Percentiles rank a stretch among this genome's conserved stretches.
phyloP scores from a whole-genome alignment of 2,797 vertebrate species.

The Aplochiton taeniatus region DNA sequence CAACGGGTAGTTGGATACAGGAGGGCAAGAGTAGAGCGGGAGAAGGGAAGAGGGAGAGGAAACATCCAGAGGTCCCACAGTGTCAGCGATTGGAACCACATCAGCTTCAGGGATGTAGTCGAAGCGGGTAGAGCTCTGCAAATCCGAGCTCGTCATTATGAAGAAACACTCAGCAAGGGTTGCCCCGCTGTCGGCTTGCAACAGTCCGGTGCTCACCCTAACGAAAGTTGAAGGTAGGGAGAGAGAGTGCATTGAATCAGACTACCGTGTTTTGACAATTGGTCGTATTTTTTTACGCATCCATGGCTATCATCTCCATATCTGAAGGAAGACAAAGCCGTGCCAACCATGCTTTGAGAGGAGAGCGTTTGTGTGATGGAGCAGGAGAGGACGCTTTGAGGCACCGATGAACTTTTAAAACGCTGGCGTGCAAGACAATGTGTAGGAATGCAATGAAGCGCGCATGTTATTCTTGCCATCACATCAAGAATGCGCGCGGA shows the following conservation, averaged over 20 bases:
- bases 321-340: not conserved
- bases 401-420: not conserved
- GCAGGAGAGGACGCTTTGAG: not conserved
- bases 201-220: slow-evolving; percentile 95
- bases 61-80: slow-evolving; percentile 52
- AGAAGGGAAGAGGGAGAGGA: slow-evolving; percentile 28
- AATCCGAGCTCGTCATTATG: slow-evolving; percentile 86
- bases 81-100: slow-evolving; percentile 70
- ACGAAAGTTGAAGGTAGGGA: slow-evolving; percentile 95
- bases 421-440: not conserved
- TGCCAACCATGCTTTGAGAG: not conserved
- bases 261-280: slow-evolving; percentile 9
- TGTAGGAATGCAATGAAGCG: not conserved
- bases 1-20: slow-evolving; percentile 15
- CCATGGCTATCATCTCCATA: slow-evolving; percentile 4
- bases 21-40: slow-evolving; percentile 35
- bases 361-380: not conserved
- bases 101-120: slow-evolving; percentile 90
- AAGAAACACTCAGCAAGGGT: slow-evolving; percentile 97
- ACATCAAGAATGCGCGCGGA: not conserved
- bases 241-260: not conserved
- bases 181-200: slow-evolving; percentile 94
- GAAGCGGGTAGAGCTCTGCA: slow-evolving; percentile 82
- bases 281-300: not conserved
- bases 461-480: not conserved